These are phyloP conservation scores for Distichodus sexfasciatus DNA, from an alignment of 2,797 vertebrate species.

Conservation along the genomic window DNA sequence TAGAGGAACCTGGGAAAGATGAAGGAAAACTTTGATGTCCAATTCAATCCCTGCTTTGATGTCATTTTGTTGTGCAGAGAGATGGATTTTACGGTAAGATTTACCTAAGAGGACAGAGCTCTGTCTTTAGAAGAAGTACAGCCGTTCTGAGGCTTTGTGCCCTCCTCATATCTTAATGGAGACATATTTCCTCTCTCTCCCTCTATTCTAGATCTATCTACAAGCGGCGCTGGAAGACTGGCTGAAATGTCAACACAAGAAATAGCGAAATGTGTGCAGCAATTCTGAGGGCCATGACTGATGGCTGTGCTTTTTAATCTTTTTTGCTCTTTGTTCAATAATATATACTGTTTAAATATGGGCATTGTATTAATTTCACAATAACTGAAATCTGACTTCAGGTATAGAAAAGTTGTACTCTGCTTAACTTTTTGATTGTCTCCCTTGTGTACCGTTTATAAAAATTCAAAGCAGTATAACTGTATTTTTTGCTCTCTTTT, in stretches of 20 bases:
- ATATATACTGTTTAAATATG: background rate
- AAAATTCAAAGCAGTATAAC: background rate
- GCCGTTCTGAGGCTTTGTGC: constrained; percentile 32
- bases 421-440: background rate
- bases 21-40: constrained; percentile 66
- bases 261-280: background rate
- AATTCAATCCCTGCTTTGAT: constrained; percentile 61
- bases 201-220: constrained; percentile 20
- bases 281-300: background rate
- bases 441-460: background rate
- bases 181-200: constrained; percentile 32
- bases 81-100: constrained; percentile 40
- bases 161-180: constrained; percentile 43
- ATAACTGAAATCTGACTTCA: background rate
- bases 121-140: constrained; percentile 47
- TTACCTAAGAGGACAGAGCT: constrained; percentile 39
- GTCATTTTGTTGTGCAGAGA: constrained; percentile 56
- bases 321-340: background rate
- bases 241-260: constrained; percentile 32
- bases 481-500: background rate
- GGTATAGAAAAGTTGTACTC: background rate
- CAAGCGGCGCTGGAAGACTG: constrained; percentile 9
- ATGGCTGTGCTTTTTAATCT: background rate
- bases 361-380: background rate
- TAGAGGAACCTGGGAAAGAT: constrained; percentile 56